Evolutionary conservation across 1,140 invertebrate genomes (phyloP), one percentile per base, ranked within the genome.

Genomic region (Bathynomus jamesi): DNA sequence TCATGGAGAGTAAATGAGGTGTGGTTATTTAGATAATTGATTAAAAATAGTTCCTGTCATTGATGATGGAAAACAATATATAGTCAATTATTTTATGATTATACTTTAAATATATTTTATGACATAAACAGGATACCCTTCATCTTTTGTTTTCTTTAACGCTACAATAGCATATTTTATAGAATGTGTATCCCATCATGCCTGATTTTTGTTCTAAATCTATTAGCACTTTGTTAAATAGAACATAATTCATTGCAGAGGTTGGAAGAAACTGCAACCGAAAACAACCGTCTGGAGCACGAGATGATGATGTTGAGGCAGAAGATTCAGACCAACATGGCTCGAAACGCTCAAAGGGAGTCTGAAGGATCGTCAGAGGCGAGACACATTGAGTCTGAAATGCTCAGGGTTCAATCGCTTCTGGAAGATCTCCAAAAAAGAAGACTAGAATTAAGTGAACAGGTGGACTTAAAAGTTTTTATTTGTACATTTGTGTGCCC

Each of bases 201-300:
- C n/a, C n/a, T n/a, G n/a, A n/a, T n/a, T n/a, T n/a, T n/a, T n/a
- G n/a, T n/a, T n/a, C n/a, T n/a, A n/a, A n/a, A n/a, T n/a, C n/a
- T n/a, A n/a, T n/a, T n/a, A n/a, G n/a, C n/a, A n/a, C n/a, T n/a
- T n/a, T n/a, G n/a, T n/a, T n/a, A n/a, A n/a, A n/a, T n/a, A n/a
- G n/a, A n/a, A n/a, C n/a, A n/a, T n/a, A n/a, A n/a, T n/a, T 13
- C n/a, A 28, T 13, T 83, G 24, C 81, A 93, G 90, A 92, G 92
- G 87, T 82, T 96, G 70, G 93, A 96, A 82, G 92, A 93, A 80
- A 94, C 91, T 0, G 91, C 93, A 17, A 90, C 91, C 0, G 92
- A 94, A 72, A 95, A 94, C 81, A 91, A 91, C 10, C 87, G 90
- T 8, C 81, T 95, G 31, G 94, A 96, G 81, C 90, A 94, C 77